These are phyloP conservation scores for Magallana ariakensis DNA, from an alignment of 1,140 invertebrate genomes.

Conservation along the genomic window DNA sequence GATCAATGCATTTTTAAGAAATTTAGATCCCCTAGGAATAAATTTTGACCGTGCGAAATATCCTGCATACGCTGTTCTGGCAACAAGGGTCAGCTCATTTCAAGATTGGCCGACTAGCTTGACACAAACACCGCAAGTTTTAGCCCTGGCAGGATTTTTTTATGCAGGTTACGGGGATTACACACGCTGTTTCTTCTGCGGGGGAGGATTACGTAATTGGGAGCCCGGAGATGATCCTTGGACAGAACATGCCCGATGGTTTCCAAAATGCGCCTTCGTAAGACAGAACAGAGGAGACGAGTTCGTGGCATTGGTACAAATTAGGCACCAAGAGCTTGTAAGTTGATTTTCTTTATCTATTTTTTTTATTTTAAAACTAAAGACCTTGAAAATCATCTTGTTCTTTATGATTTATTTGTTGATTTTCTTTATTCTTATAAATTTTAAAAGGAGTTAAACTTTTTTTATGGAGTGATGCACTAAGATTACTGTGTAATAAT, in stretches of 20 bases:
- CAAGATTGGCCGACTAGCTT: conserved; percentile 76
- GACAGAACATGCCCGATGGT: conserved; percentile 84
- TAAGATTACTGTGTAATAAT: neutral
- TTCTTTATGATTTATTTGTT: neutral
- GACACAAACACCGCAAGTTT: conserved; percentile 86
- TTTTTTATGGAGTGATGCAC: neutral
- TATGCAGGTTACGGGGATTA: conserved; percentile 84
- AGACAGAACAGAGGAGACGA: conserved; percentile 87
- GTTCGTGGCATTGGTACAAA: conserved; percentile 54
- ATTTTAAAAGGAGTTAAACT: neutral
- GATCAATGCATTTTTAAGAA: neutral
- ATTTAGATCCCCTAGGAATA: conserved; percentile 55
- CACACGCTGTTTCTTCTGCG: conserved; percentile 88
- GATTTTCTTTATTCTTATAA: neutral
- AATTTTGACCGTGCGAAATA: conserved; percentile 61
- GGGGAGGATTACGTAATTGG: conserved; percentile 87
- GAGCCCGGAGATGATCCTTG: conserved; percentile 87
- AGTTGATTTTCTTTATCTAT: neutral
- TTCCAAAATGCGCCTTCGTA: conserved; percentile 87
- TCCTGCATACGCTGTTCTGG: conserved; percentile 80
- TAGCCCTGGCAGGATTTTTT: conserved; percentile 93
- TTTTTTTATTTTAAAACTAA: neutral
- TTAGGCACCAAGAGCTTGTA: neutral
- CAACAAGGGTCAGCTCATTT: conserved; percentile 86
- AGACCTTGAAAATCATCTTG: neutral